Evolutionary conservation across 2,797 vertebrate genomes (phyloP).

Genomic region (Phrynocephalus guinanensis): DNA sequence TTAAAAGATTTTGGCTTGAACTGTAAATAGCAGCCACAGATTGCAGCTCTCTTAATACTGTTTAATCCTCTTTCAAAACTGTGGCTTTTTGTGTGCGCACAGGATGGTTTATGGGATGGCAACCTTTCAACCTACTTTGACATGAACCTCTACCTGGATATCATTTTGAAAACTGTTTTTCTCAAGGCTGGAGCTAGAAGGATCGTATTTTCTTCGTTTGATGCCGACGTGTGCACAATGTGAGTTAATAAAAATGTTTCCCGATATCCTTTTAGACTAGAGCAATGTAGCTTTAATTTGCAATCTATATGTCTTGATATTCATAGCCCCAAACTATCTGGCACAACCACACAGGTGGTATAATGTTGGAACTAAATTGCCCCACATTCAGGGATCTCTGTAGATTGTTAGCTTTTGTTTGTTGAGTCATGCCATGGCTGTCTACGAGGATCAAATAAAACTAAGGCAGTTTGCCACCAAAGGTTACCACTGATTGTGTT

Average conservation of each 20-base stretch:
- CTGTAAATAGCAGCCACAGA: neutral
- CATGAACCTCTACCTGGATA: conserved; percentile 94
- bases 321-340: no score
- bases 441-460: no score
- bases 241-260: conserved; percentile 75
- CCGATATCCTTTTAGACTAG: neutral
- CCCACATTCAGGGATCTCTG: no score
- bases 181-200: conserved; percentile 88
- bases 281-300: neutral
- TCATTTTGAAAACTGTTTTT: conserved; percentile 90
- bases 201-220: conserved; percentile 95
- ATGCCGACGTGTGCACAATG: conserved; percentile 97
- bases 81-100: conserved; percentile 29
- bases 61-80: neutral
- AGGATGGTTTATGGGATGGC: conserved; percentile 96
- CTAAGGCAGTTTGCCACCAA: no score
- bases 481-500: no score
- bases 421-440: no score
- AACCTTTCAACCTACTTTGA: conserved; percentile 94
- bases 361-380: neutral
- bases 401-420: no score
- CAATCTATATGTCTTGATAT: no score
- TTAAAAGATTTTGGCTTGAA: no score
- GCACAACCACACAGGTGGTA: no score
- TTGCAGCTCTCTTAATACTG: neutral